Percentiles rank a stretch among this genome's conserved stretches.
These are phyloP conservation scores for Hypsopygia costalis DNA, from an alignment of 2,888 invertebrate species.

Conservation along the genomic window DNA sequence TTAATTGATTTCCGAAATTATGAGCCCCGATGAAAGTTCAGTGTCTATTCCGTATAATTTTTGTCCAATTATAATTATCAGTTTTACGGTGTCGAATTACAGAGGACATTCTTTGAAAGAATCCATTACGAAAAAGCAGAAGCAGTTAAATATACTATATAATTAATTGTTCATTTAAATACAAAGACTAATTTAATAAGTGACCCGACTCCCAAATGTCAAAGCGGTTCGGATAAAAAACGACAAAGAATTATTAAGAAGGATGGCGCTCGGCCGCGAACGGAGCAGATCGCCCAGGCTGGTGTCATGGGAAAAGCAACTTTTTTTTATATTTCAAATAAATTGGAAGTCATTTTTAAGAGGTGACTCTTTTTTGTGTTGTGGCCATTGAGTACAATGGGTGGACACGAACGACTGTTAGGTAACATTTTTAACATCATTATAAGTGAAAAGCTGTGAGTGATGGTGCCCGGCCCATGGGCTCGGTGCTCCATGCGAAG, in stretches of 20 bases:
- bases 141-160: slow-evolving; percentile 20
- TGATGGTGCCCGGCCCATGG: slow-evolving; percentile 46
- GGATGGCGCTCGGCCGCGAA: slow-evolving; percentile 54
- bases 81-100: background rate
- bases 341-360: slow-evolving; percentile 77
- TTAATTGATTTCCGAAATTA: slow-evolving; percentile 6
- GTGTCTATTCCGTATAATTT: background rate
- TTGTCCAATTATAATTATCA: slow-evolving; percentile 2
- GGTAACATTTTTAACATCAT: slow-evolving; percentile 78
- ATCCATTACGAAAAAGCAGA: no score
- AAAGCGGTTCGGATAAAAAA: slow-evolving; percentile 70
- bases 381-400: slow-evolving; percentile 72
- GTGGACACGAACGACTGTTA: slow-evolving; percentile 75
- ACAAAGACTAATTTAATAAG: slow-evolving; percentile 80
- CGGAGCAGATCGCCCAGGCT: slow-evolving; percentile 55
- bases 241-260: slow-evolving; percentile 62
- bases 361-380: slow-evolving; percentile 50
- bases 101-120: background rate
- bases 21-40: slow-evolving; percentile 1
- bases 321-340: slow-evolving; percentile 71
- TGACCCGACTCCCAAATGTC: slow-evolving; percentile 74
- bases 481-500: slow-evolving; percentile 10
- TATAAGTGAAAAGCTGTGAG: slow-evolving; percentile 75
- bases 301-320: slow-evolving; percentile 73
- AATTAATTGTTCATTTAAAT: slow-evolving; percentile 78